Percentiles rank a stretch among this genome's conserved stretches.
phyloP scores from a whole-genome alignment of 1,140 invertebrate genomes.

The Oscheius sp. region DNA sequence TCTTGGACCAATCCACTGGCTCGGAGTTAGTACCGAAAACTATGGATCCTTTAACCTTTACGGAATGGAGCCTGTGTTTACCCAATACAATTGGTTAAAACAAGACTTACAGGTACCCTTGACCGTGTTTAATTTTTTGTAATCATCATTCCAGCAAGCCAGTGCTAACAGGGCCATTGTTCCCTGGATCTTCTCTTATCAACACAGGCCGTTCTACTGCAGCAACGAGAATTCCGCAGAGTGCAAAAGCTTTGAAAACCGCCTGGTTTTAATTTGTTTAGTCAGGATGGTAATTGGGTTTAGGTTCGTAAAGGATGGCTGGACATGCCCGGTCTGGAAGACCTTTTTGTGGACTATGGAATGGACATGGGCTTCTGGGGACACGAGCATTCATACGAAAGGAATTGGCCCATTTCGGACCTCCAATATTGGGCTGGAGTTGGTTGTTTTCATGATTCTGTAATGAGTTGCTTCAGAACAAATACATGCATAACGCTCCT shows the following conservation, averaged over 20 bases:
- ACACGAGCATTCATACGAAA: conserved; percentile 92
- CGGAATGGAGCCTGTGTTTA: conserved; percentile 76
- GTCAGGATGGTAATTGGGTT: background rate
- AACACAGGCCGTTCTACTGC: conserved; percentile 94
- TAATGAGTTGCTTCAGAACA: conserved; percentile 75
- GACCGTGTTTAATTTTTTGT: background rate
- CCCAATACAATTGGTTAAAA: conserved; percentile 84
- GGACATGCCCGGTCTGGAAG: conserved; percentile 70
- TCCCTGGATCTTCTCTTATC: conserved; percentile 89
- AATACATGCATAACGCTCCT: conserved; percentile 73
- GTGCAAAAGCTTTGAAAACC: conserved; percentile 72
- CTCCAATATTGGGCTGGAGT: conserved; percentile 21
- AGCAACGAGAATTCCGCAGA: conserved; percentile 82
- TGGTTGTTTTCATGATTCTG: conserved; percentile 73
- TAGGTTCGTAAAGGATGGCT: conserved; percentile 48
- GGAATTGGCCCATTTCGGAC: conserved; percentile 70
- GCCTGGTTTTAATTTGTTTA: conserved; percentile 29
- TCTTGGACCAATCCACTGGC: conserved; percentile 84
- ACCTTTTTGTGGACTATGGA: conserved; percentile 78
- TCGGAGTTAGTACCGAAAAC: conserved; percentile 85
- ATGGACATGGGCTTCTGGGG: conserved; percentile 91
- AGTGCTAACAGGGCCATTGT: conserved; percentile 69
- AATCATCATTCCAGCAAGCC: conserved; percentile 44
- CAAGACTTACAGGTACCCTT: conserved; percentile 69
- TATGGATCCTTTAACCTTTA: conserved; percentile 82